Evolutionary conservation across 2,113 vertebrate genomes (phyloP).

Genomic region (Anhinga rufa): DNA sequence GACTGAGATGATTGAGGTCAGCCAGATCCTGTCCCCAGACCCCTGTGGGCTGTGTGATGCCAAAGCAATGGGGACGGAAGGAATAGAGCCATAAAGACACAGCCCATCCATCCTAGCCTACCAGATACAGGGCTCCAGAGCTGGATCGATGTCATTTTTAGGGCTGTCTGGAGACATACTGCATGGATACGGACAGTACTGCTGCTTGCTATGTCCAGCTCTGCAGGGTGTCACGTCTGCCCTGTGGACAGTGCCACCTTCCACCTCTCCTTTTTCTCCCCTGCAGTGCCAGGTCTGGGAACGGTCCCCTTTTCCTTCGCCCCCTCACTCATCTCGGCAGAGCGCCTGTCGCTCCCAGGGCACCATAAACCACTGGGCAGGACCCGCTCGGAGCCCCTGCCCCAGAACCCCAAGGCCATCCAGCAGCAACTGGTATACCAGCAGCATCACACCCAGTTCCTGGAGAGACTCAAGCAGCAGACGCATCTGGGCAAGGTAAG

Average conservation of each 20-base stretch:
- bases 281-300: slow-evolving; percentile 78
- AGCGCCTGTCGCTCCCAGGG: slow-evolving; percentile 70
- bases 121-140: not conserved
- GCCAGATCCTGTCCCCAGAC: not conserved
- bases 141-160: not conserved
- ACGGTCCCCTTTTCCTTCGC: slow-evolving; percentile 77
- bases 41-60: not conserved
- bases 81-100: not conserved
- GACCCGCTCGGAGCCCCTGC: slow-evolving; percentile 90
- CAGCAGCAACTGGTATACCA: slow-evolving; percentile 70
- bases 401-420: slow-evolving; percentile 78
- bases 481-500: slow-evolving; percentile 77
- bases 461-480: slow-evolving; percentile 78
- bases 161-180: not conserved
- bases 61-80: not conserved
- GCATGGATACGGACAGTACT: accelerated
- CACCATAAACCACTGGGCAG: slow-evolving; percentile 86
- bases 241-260: not conserved
- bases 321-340: slow-evolving; percentile 68
- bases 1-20: not conserved
- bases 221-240: not conserved
- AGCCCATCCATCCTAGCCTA: not conserved
- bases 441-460: slow-evolving; percentile 75
- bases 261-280: not conserved
- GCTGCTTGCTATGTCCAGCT: not conserved